Conservation (phyloP, 1,140 invertebrate species). For the Procambarus virginalis region DNA sequence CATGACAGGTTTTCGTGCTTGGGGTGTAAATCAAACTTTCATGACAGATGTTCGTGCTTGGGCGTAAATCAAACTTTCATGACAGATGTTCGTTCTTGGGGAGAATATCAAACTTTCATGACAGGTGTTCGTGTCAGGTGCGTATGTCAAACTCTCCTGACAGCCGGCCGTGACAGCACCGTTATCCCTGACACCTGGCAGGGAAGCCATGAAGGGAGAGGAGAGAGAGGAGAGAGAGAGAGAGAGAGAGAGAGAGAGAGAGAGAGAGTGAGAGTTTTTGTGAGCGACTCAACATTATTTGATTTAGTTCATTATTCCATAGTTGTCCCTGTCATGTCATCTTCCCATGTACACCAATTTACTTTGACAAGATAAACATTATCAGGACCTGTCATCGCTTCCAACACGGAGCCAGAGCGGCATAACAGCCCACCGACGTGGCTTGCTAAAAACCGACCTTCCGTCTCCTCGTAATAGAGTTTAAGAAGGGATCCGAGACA, state of each 20-base stretch:
- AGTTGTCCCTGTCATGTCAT: slow-evolving; percentile 70
- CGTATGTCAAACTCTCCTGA: background rate
- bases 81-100: too few species aligned
- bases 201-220: background rate
- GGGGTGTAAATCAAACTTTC: background rate
- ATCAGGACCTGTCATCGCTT: slow-evolving; percentile 70
- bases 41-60: background rate
- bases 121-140: background rate
- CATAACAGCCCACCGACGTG: slow-evolving; percentile 4
- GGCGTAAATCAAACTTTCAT: too few species aligned
- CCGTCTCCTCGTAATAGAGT: background rate
- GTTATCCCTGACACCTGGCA: background rate
- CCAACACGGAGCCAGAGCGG: slow-evolving; percentile 18
- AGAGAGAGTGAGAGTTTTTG: background rate
- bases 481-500: slow-evolving; percentile 6
- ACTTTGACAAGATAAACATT: slow-evolving; percentile 71
- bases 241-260: background rate
- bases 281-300: slow-evolving; percentile 54
- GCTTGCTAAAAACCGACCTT: slow-evolving; percentile 12
- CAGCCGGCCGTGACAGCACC: background rate
- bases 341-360: slow-evolving; percentile 69
- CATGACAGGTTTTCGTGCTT: too few species aligned
- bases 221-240: too few species aligned
- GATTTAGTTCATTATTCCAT: slow-evolving; percentile 69
- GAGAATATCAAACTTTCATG: too few species aligned